Base-by-base conservation (phyloP, 2,888 invertebrate species). In the Dasysyrphus tricinctus region DNA sequence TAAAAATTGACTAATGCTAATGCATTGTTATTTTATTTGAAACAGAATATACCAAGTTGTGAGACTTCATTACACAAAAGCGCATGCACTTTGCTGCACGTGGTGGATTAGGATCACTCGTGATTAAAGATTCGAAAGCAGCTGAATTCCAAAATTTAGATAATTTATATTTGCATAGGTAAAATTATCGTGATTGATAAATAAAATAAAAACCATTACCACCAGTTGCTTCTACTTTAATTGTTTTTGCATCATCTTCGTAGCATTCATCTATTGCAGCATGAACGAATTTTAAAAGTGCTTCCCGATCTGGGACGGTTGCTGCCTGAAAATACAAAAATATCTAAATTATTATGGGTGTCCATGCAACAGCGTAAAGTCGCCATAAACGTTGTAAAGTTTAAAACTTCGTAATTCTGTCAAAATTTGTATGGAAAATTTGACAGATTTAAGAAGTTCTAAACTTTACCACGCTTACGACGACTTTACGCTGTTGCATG, bases 121-220 rank as follows among this genome's bases (percentile, higher is more conserved):
- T 80, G 12, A 80, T 80, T 61, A 80, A 80, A 14, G 80, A 74
- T 19, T 80, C 80, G 3, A 80, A 69, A 16, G 42, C 61, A 3
- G 69, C 80, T 80, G n/a, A 47, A 9, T n/a, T n/a, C 14, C 14
- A 12, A 1, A 44, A 7, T 44, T 4, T 7, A n/a, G 14, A 42
- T 14, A 14, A n/a, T 44, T 44, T 42, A 42, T 44, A 4, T n/a
- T 1, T 14, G 5, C 1, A 1, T 44, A 14, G 3, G 6, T n/a
- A n/a, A n/a, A n/a, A 3, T n/a, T 44, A 44, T n/a, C 7, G 6
- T 7, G 42, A 2, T 2, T 42, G 0, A 14, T 44, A n/a, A 14
- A 42, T 47, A 16, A 24, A 24, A 16, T 47, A 5, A 6, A 37
- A 11, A 7, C 0, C 16, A 5, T 51, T 69, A 80, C 80, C 75